A percentile compares a stretch with the other conserved stretches of the same genome.
Evolutionary conservation across 1,140 invertebrate genomes (phyloP).

Genomic region (Pectinophora gossypiella): DNA sequence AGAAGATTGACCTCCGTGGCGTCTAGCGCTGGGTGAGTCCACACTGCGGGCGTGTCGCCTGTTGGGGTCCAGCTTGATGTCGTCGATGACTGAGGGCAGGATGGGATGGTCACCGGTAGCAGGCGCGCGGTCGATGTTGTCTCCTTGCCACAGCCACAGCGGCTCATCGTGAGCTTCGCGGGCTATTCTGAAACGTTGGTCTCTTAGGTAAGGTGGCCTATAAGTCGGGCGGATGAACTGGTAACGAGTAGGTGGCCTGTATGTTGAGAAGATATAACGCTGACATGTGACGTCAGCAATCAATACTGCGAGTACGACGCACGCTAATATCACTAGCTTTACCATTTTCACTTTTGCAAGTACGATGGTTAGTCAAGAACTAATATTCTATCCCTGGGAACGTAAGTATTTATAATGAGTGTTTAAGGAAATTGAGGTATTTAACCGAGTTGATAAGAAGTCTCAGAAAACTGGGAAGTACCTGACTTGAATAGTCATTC

Average conservation of each 20-base stretch:
- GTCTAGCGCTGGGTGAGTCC: slow-evolving; percentile 36
- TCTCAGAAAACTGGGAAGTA: too few relatives aligned
- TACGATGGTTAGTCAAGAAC: too few relatives aligned
- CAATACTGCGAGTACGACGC: background rate
- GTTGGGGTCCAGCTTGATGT: slow-evolving; percentile 25
- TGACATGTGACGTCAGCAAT: slow-evolving; percentile 4
- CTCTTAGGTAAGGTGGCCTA: slow-evolving; percentile 7
- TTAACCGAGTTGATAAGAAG: too few relatives aligned
- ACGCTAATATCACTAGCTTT: background rate
- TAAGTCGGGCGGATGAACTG: background rate
- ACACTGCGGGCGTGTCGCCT: slow-evolving; percentile 22
- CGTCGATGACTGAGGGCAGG: slow-evolving; percentile 24
- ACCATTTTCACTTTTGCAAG: too few relatives aligned
- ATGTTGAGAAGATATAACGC: slow-evolving; percentile 6
- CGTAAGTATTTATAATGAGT: too few relatives aligned
- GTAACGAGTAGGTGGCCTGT: background rate
- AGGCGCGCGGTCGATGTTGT: slow-evolving; percentile 29
- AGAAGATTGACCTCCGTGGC: slow-evolving; percentile 28
- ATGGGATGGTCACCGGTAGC: slow-evolving; percentile 36
- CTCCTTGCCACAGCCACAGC: slow-evolving; percentile 40
- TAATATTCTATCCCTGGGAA: too few relatives aligned
- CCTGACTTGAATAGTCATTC: too few relatives aligned
- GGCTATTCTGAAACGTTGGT: slow-evolving; percentile 21
- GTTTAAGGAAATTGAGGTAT: too few relatives aligned
- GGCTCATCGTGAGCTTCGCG: slow-evolving; percentile 33